These are phyloP conservation scores for Steatocranus sp. DNA, from an alignment of 2,797 vertebrate genomes.

Conservation along the genomic window DNA sequence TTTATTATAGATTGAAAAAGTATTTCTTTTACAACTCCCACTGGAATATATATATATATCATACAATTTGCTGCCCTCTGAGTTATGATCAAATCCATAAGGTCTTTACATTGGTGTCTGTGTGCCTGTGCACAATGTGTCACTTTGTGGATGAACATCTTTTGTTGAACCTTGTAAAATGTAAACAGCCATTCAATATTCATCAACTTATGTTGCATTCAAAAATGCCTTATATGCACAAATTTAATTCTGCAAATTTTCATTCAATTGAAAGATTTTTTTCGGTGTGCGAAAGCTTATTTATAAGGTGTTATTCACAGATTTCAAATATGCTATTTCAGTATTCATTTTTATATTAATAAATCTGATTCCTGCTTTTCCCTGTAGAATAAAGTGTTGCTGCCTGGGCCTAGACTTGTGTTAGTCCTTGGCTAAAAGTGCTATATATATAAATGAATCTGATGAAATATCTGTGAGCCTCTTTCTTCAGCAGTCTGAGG, in stretches of 20 bases:
- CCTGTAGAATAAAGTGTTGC: background rate
- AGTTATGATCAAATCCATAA: constrained; percentile 10
- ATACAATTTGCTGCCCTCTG: background rate
- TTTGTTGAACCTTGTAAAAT: background rate
- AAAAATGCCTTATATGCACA: background rate
- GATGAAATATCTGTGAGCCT: constrained; percentile 2
- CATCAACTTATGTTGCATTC: background rate
- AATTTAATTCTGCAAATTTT: background rate
- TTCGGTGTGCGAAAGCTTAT: background rate
- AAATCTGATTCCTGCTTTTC: background rate
- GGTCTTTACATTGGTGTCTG: background rate
- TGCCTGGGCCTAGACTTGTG: background rate
- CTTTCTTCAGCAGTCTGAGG: background rate
- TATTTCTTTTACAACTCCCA: background rate
- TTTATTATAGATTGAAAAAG: background rate
- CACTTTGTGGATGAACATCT: background rate
- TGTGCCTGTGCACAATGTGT: background rate
- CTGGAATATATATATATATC: background rate
- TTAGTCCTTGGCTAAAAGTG: background rate
- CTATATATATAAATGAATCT: background rate
- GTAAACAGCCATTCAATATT: background rate
- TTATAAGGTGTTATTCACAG: background rate
- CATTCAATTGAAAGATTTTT: background rate
- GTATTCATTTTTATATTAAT: background rate
- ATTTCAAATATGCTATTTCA: background rate